These are phyloP conservation scores for Brachyptera putata DNA, from an alignment of 2,888 invertebrate species.

Conservation along the genomic window DNA sequence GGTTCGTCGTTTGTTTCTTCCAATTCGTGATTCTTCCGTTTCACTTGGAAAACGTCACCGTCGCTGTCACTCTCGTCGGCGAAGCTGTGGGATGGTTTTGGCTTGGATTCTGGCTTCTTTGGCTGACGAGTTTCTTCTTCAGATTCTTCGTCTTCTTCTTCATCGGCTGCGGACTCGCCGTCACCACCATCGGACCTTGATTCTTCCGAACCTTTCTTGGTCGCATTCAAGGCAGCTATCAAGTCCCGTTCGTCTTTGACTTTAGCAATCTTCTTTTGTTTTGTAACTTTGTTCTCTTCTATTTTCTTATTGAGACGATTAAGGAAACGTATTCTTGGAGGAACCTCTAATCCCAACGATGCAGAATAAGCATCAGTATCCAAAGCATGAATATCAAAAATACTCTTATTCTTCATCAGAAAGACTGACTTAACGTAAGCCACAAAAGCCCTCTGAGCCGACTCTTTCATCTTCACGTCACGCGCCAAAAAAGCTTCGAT, in stretches of 20 bases:
- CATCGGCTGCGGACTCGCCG: slow-evolving; percentile 34
- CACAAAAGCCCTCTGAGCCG: slow-evolving; percentile 89
- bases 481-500: slow-evolving; percentile 81
- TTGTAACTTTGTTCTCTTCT: slow-evolving; percentile 30
- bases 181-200: slow-evolving; percentile 36
- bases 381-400: slow-evolving; percentile 79
- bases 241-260: background rate
- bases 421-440: slow-evolving; percentile 86
- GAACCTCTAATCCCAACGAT: slow-evolving; percentile 82
- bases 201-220: slow-evolving; percentile 8
- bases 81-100: slow-evolving; percentile 36
- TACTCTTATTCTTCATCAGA: slow-evolving; percentile 87
- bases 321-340: slow-evolving; percentile 86
- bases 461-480: slow-evolving; percentile 77
- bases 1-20: slow-evolving; percentile 41
- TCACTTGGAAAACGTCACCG: slow-evolving; percentile 59
- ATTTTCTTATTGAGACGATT: slow-evolving; percentile 54
- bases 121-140: slow-evolving; percentile 32
- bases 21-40: slow-evolving; percentile 59
- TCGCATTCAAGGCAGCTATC: slow-evolving; percentile 6
- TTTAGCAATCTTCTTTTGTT: slow-evolving; percentile 25
- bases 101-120: slow-evolving; percentile 37
- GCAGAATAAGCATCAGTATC: slow-evolving; percentile 70
- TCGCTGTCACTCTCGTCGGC: slow-evolving; percentile 48
- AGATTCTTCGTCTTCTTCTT: slow-evolving; percentile 39